These are phyloP conservation scores for Centruroides sculpturatus DNA, from an alignment of 1,140 invertebrate genomes.

Conservation along the genomic window DNA sequence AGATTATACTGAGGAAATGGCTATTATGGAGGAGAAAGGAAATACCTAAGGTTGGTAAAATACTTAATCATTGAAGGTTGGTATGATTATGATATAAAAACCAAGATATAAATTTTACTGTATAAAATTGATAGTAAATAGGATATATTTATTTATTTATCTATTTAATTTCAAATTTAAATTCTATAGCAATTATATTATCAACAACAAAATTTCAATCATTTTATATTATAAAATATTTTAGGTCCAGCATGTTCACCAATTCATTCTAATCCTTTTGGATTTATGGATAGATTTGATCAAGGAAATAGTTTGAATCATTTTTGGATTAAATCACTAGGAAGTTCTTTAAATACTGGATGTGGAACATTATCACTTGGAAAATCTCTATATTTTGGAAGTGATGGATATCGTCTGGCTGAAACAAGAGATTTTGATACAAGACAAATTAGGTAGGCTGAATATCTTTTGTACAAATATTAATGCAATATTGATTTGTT, in stretches of 20 bases:
- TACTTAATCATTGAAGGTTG: too few relatives aligned
- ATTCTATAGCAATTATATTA: too few relatives aligned
- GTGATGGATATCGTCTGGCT: constrained; percentile 6
- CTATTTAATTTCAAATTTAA: too few relatives aligned
- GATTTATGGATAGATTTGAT: constrained; percentile 13
- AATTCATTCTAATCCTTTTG: constrained; percentile 9
- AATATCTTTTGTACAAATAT: constrained; percentile 9
- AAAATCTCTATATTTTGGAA: constrained; percentile 14
- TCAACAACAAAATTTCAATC: too few relatives aligned
- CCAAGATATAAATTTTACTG: too few relatives aligned
- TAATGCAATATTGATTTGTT: neutral
- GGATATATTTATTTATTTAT: too few relatives aligned
- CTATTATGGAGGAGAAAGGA: too few relatives aligned
- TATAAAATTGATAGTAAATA: too few relatives aligned
- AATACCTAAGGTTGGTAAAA: too few relatives aligned
- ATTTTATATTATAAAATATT: too few relatives aligned
- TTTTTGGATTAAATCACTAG: constrained; percentile 6
- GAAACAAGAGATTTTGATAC: constrained; percentile 14
- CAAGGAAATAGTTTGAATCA: neutral
- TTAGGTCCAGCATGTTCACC: constrained; percentile 8
- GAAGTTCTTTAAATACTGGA: constrained; percentile 5
- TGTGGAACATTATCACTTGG: constrained; percentile 14
- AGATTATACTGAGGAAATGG: too few relatives aligned
- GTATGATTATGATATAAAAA: too few relatives aligned
- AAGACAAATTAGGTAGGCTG: constrained; percentile 7